Conservation (phyloP, 2,888 invertebrate genomes). For the Hymenopus coronatus region DNA sequence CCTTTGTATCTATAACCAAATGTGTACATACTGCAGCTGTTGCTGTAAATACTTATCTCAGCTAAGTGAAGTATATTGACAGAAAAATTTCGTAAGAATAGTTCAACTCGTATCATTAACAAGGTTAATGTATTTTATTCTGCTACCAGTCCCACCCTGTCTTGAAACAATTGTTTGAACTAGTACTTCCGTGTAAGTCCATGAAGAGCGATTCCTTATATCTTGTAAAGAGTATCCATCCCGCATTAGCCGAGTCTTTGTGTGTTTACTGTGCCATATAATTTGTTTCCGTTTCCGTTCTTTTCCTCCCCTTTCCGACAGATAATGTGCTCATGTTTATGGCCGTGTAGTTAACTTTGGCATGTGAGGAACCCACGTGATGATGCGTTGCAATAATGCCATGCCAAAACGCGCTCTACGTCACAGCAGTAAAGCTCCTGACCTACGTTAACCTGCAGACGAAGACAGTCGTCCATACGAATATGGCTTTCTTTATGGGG, state of each 20-base stretch:
- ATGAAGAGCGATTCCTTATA: too few species aligned
- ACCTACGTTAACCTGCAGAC: not conserved
- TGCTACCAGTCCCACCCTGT: too few species aligned
- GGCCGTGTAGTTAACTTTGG: not conserved
- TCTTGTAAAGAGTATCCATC: not conserved
- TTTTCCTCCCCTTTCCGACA: not conserved
- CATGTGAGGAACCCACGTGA: not conserved
- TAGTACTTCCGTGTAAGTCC: too few species aligned
- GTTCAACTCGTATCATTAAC: too few species aligned
- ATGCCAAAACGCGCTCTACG: not conserved
- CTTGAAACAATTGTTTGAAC: too few species aligned
- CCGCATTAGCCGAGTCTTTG: not conserved
- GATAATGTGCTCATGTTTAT: not conserved
- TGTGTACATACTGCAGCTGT: too few species aligned
- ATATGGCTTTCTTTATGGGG: conserved; percentile 10
- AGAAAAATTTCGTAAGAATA: too few species aligned
- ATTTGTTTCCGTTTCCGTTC: not conserved
- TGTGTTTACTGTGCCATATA: not conserved
- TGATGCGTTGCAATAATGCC: conserved; percentile 5
- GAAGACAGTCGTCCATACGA: not conserved
- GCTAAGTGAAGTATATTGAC: too few species aligned
- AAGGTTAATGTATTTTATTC: too few species aligned
- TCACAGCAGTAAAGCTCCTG: conserved; percentile 2
- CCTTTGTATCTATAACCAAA: too few species aligned
- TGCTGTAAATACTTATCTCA: too few species aligned